These are phyloP conservation scores for Torymus aiolomorphi DNA, from an alignment of 2,888 invertebrate species.

Conservation along the genomic window DNA sequence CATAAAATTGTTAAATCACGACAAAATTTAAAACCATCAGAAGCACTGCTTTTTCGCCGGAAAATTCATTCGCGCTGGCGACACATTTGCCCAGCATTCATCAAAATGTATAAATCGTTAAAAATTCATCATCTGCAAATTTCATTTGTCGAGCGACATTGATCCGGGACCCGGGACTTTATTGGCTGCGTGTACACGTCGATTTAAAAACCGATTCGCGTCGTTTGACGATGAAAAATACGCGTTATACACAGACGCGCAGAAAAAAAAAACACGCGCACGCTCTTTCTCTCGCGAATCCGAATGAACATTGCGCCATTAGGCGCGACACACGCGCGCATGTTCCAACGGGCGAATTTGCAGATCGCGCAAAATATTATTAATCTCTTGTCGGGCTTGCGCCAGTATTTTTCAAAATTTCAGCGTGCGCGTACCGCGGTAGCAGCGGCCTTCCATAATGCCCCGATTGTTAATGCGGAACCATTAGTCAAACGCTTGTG, in stretches of 20 bases:
- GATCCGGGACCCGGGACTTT: not conserved
- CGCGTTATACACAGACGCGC: not conserved
- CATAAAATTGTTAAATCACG: no score
- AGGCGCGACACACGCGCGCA: conserved; percentile 13
- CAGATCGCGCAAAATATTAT: conserved; percentile 69
- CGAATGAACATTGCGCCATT: conserved; percentile 32
- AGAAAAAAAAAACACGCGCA: not conserved
- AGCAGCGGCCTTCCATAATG: conserved; percentile 71
- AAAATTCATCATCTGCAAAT: not conserved
- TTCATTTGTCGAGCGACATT: no score
- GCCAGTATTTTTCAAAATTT: conserved; percentile 74
- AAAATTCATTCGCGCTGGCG: no score
- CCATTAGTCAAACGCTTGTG: conserved; percentile 75
- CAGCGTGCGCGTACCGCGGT: conserved; percentile 60
- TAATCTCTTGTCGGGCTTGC: conserved; percentile 72
- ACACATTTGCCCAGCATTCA: no score
- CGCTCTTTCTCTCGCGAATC: not conserved
- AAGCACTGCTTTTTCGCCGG: no score
- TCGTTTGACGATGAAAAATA: not conserved
- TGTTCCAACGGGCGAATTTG: conserved; percentile 2
- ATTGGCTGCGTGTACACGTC: not conserved
- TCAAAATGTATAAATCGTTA: not conserved
- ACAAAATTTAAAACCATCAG: no score
- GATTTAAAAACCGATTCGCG: not conserved
- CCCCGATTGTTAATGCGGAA: conserved; percentile 75